Evolutionary conservation across 2,797 vertebrate species (phyloP), one percentile per base, ranked within the genome.

Genomic region (Lacerta agilis): DNA sequence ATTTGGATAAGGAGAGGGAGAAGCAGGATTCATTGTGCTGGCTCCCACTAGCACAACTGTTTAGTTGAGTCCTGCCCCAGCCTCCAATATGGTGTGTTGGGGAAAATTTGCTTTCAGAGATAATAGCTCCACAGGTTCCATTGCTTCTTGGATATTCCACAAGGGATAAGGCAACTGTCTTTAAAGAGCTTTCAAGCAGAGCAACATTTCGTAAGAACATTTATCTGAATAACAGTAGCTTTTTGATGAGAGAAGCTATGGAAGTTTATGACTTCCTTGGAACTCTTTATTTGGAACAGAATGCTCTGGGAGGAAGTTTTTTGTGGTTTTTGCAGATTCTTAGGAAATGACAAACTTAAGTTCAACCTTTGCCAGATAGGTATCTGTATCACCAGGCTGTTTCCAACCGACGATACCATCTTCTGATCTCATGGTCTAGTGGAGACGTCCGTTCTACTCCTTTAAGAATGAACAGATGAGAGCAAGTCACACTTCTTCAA

Each of bases 341-440:
- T 75, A 33, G 23, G 69, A 75, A 43, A 23, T 66, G 55, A 75
- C 36, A 38, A 33, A 61, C 25, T 33, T 71, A 20, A 38, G 38
- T 23, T 64, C 61, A 36, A 29, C 75, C 45, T 79, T 13, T 79
- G 66, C 25, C 25, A 49, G 27, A 49, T 17, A 55, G 11, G 33
- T 33, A 23, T 61, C 38, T 77, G 17, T 43, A 66, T 79, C 43
- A 45, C 41, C n/a, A 49, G 29, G 41, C 3, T 86, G 64, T 69
- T 81, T 71, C 20, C 18, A 79, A n/a, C 45, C 58, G 45, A 83
- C 71, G 18, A 36, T 27, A 36, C 13, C 49, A 78, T 89, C 83
- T 25, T 10, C 61, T 29, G 18, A 1, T 3, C 36, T 55, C 18
- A 0, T 0, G 13, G 1, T 55, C 4, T 8, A 69, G 3, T 43